Conservation (phyloP, 2,113 vertebrate species). For the Centropus unirufus region DNA sequence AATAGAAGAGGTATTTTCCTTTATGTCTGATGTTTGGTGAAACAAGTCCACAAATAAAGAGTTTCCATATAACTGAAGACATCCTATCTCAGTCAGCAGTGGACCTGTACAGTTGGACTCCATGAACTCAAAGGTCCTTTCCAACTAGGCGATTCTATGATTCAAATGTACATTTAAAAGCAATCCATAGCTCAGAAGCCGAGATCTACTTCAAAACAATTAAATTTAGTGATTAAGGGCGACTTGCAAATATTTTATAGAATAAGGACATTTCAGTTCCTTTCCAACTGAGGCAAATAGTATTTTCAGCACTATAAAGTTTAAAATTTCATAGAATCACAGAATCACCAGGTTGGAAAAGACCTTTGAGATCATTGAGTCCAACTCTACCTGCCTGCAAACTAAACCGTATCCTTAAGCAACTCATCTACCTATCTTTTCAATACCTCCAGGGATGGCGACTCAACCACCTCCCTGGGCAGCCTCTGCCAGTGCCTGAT, state of each 20-base stretch:
- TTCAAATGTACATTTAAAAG: neutral
- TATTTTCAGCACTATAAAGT: neutral
- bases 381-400: no score
- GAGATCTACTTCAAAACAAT: neutral
- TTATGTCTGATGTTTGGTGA: neutral
- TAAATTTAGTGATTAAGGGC: neutral
- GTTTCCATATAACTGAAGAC: neutral
- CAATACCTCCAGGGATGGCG: no score
- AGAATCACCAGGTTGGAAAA: no score
- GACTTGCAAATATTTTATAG: neutral
- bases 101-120: no score
- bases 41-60: neutral
- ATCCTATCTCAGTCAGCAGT: neutral
- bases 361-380: no score
- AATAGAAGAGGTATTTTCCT: neutral
- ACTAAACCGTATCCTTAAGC: no score
- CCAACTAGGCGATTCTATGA: no score
- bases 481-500: no score
- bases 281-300: neutral
- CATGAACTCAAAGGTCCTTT: no score
- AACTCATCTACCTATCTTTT: no score
- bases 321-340: neutral
- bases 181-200: neutral
- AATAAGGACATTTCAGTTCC: neutral
- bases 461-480: no score